These are phyloP conservation scores for Geococcyx californianus DNA, from an alignment of 2,113 vertebrate species.

Conservation along the genomic window DNA sequence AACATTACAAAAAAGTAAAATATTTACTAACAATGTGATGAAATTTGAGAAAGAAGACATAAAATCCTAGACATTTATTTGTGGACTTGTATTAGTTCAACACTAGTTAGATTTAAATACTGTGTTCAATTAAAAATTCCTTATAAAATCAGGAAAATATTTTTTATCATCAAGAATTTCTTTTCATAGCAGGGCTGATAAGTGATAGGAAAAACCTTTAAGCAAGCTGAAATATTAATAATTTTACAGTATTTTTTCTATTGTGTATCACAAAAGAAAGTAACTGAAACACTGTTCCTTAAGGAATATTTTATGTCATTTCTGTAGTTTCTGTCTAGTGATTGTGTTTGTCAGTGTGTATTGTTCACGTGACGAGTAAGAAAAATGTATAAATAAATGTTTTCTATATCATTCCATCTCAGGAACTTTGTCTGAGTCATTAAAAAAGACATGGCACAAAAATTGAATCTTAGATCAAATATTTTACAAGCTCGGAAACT, in stretches of 20 bases:
- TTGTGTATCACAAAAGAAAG: not conserved
- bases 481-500: not conserved
- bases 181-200: not conserved
- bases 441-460: not conserved
- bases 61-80: not conserved
- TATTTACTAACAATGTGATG: not conserved
- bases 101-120: not conserved
- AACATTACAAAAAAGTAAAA: not conserved
- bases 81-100: not conserved
- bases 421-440: not conserved
- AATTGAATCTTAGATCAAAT: not conserved
- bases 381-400: not conserved
- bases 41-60: not conserved
- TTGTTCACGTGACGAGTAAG: not conserved
- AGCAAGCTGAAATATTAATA: not conserved
- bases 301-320: not conserved
- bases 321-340: not conserved
- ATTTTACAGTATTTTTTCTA: not conserved
- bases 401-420: not conserved
- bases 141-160: not conserved
- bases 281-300: not conserved
- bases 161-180: not conserved
- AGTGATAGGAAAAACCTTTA: not conserved
- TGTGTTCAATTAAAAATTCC: slow-evolving; percentile 22
- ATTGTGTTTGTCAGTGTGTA: not conserved